These are phyloP conservation scores for Acleris cristana DNA, from an alignment of 2,888 invertebrate genomes.

Conservation along the genomic window DNA sequence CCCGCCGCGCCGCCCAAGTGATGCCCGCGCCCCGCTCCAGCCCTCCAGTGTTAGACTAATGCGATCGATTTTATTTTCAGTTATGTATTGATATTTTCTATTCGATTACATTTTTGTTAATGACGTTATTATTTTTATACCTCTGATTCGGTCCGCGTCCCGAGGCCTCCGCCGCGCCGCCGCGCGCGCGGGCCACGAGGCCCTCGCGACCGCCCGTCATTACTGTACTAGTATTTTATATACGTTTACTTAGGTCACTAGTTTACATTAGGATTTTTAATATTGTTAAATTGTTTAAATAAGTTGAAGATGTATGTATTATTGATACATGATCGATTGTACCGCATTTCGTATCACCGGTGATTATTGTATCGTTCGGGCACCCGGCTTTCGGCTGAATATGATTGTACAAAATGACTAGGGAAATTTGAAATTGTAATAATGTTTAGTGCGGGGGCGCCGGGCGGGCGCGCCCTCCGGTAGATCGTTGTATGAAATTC, in stretches of 20 bases:
- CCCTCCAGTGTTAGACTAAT: constrained; percentile 63
- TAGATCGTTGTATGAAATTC: constrained; percentile 76
- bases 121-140: constrained; percentile 79
- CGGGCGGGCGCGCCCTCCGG: constrained; percentile 55
- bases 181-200: constrained; percentile 47
- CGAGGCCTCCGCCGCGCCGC: constrained; percentile 48
- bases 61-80: constrained; percentile 76
- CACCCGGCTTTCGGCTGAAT: constrained; percentile 77
- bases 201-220: constrained; percentile 66
- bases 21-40: constrained; percentile 70
- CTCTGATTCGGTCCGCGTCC: constrained; percentile 55
- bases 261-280: constrained; percentile 78
- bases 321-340: constrained; percentile 75
- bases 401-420: constrained; percentile 79
- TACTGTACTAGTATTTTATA: constrained; percentile 69
- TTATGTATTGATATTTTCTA: constrained; percentile 81
- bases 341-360: constrained; percentile 74
- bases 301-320: constrained; percentile 81
- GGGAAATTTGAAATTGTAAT: constrained; percentile 71
- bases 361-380: constrained; percentile 66
- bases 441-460: constrained; percentile 61
- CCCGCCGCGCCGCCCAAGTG: constrained; percentile 69
- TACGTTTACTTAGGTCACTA: constrained; percentile 75
- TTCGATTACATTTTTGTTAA: constrained; percentile 81
- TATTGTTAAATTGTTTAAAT: constrained; percentile 82